A percentile compares a stretch with the other conserved stretches of the same genome.
phyloP scores from a whole-genome alignment of 2,113 vertebrate genomes.

The Leptocoma aspasia region DNA sequence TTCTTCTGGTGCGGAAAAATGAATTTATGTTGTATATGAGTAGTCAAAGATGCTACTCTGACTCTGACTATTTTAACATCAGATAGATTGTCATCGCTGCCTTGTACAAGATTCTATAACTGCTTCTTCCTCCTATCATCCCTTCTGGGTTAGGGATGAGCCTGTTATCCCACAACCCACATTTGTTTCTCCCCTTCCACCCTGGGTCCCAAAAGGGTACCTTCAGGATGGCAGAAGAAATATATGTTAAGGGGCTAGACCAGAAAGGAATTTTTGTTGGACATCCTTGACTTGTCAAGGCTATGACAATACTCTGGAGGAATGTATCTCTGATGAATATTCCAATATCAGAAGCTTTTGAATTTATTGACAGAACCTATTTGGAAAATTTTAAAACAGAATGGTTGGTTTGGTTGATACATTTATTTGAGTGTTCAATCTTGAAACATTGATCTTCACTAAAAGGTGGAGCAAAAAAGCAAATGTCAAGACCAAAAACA shows the following conservation, averaged over 20 bases:
- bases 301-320: not conserved
- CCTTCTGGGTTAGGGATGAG: not conserved
- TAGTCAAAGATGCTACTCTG: not conserved
- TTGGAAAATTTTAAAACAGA: not conserved
- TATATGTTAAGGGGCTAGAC: not conserved
- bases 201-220: not conserved
- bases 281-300: not conserved
- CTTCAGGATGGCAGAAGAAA: not conserved
- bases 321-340: not conserved
- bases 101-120: not conserved
- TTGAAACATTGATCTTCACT: not conserved
- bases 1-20: not conserved
- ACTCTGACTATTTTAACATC: not conserved
- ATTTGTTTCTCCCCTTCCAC: not conserved
- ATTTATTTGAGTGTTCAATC: not conserved
- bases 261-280: not conserved
- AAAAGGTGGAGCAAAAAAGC: not conserved
- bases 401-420: not conserved
- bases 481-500: not conserved
- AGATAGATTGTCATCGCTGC: not conserved
- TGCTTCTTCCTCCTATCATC: not conserved
- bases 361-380: not conserved
- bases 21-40: not conserved
- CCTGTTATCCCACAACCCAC: not conserved
- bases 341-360: not conserved